Evolutionary conservation across 2,888 invertebrate genomes (phyloP), one percentile per base, ranked within the genome.

Genomic region (Folsomia candida): DNA sequence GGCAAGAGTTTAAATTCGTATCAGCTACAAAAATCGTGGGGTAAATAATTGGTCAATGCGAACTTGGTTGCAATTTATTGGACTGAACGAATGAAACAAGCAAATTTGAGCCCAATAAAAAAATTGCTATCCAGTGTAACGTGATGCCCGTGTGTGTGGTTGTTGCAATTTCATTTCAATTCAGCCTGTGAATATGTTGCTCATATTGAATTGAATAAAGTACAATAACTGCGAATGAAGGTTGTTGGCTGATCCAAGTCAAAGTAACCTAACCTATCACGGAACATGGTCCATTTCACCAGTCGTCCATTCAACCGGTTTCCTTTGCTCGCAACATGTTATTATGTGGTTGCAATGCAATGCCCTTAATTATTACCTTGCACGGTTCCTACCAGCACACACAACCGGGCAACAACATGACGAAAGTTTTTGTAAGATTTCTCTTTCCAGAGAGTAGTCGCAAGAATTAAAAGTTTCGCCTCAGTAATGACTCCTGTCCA

Each of bases 341-440:
- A 54, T 54, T 54, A 54, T 54, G 54, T 54, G 54, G 54, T 54
- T 54, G 54, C n/a, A n/a, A n/a, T n/a, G n/a, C n/a, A n/a, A 54
- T 54, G 54, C 54, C 54, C 54, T 54, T 54, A 54, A 54, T 54
- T 54, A 54, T 54, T 54, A 20, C 20, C 54, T 22, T 20, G n/a
- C 54, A 54, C 54, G 54, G 54, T 54, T 37, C 4, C 37, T 9
- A 37, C 37, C 37, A 37, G 6, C 37, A 37, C 37, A 4, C 4
- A 37, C 37, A 4, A 37, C 37, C 37, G 14, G 6, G 14, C 37
- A 4, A 14, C 37, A 37, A 37, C n/a, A n/a, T n/a, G n/a, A n/a
- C n/a, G n/a, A n/a, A n/a, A n/a, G n/a, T n/a, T n/a, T n/a, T n/a
- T n/a, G n/a, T n/a, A n/a, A n/a, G n/a, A n/a, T n/a, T n/a, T n/a